phyloP scores from a whole-genome alignment of 2,797 vertebrate species.

The Hydrocynus forskahlii region DNA sequence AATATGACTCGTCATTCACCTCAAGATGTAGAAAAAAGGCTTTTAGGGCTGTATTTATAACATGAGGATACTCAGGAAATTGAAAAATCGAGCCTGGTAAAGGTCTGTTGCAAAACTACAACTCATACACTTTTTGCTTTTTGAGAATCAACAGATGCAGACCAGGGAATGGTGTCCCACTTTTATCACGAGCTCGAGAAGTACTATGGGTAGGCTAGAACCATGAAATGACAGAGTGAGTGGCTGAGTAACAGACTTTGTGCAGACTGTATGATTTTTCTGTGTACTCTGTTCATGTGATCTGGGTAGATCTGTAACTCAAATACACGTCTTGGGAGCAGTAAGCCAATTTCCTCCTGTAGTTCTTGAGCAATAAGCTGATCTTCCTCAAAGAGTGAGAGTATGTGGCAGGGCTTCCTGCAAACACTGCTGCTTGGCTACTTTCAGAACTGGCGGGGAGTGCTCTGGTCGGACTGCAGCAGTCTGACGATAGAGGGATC shows the following conservation, averaged over 20 bases:
- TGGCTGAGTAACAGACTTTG: background rate
- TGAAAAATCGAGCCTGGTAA: background rate
- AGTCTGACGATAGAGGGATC: constrained; percentile 97
- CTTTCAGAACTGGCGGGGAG: constrained; percentile 81
- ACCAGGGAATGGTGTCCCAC: background rate
- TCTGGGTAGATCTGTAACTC: background rate
- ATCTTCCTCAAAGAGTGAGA: constrained; percentile 28
- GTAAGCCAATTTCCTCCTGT: no score
- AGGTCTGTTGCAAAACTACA: background rate
- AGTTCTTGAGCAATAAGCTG: background rate
- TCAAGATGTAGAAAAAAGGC: background rate
- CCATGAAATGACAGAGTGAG: background rate
- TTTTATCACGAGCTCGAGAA: background rate
- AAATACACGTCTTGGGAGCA: background rate
- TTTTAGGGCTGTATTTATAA: background rate
- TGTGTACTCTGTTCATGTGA: background rate
- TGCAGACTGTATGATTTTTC: background rate
- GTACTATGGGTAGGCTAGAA: background rate
- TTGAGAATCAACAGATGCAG: background rate
- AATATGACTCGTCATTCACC: background rate
- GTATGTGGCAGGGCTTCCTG: constrained; percentile 35
- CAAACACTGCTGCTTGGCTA: constrained; percentile 24
- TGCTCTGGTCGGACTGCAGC: constrained; percentile 94
- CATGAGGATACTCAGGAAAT: background rate
- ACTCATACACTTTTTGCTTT: background rate